Base-by-base conservation (phyloP, 2,113 vertebrate genomes). In the Rhinogobius similis region DNA sequence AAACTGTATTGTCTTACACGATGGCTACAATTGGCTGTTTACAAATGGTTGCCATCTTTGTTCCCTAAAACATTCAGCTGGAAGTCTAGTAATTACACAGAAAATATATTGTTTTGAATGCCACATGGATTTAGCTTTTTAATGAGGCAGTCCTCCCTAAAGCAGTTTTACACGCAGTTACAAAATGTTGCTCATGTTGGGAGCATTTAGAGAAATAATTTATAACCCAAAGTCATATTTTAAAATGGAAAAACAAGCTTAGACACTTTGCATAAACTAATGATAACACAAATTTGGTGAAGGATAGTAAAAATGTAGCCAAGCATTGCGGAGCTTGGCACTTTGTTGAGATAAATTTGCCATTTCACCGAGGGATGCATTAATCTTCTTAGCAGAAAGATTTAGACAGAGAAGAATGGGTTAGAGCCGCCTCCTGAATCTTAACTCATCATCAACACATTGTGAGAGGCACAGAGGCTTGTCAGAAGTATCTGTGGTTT, bases 41-140 rank as follows among this genome's bases (percentile, higher is more conserved):
- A 32, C 55, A 58, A 18, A 23, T 4, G 26, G 36, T 18, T 20
- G 48, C 12, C 2, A 27, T 38, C 41, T 59, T 75, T 50, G 12
- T 65, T 73, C 2, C 38, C 32, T 27, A 41, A 76, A 77, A 29
- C 48, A 38, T 61, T 55, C 41, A 21, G 48, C 70, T 74, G 36
- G 18, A 75, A 67, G 65, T 62, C 12, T 55, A 5, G 46, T 76
- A 81, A 71, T 81, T 76, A 65, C 50, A 64, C 59, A 39, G 18
- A 75, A 12, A 70, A 72, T 36, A 64, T 68, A 21, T 59, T 67
- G 55, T 44, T 66, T 65, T 71, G 39, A 78, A 72, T 36, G 0
- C 59, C 27, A 46, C 67, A 14, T 13, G 21, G 29, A 50, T 69
- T 80, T 62, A 38, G 52, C 53, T 52, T 78, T 79, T 76, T 59